Evolutionary conservation across 2,888 invertebrate species (phyloP).

Genomic region (Eueremaeus valkanovi): DNA sequence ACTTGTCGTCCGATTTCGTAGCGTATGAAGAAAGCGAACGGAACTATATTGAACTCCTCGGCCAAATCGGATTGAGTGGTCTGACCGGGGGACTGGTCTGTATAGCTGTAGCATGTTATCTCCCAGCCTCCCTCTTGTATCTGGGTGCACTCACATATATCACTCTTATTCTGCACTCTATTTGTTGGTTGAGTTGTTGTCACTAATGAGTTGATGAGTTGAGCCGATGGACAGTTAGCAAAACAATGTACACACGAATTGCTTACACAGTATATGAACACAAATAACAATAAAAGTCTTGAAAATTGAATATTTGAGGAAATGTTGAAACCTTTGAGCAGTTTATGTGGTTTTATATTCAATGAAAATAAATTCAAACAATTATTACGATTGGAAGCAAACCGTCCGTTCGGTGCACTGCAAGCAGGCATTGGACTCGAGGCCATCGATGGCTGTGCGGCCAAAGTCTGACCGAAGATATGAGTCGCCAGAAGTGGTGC

Average conservation of each 20-base stretch:
- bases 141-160: slow-evolving; percentile 36
- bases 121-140: slow-evolving; percentile 40
- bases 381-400: slow-evolving; percentile 7
- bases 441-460: background rate
- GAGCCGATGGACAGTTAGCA: slow-evolving; percentile 27
- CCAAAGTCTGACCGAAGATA: background rate
- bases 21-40: slow-evolving; percentile 38
- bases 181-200: background rate
- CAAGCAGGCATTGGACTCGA: background rate
- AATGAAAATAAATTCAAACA: background rate
- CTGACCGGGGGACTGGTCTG: background rate
- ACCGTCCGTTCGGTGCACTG: background rate
- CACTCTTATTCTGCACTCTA: background rate
- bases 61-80: background rate
- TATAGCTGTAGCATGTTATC: slow-evolving; percentile 33
- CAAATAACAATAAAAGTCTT: background rate
- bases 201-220: slow-evolving; percentile 24
- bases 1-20: slow-evolving; percentile 35
- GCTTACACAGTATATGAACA: background rate
- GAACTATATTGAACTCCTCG: background rate
- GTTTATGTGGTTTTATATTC: background rate
- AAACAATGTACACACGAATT: background rate
- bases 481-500: slow-evolving; percentile 1
- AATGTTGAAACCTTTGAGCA: background rate
- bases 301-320: background rate